phyloP scores from a whole-genome alignment of 2,888 invertebrate genomes.

The Sialis fuliginosa region DNA sequence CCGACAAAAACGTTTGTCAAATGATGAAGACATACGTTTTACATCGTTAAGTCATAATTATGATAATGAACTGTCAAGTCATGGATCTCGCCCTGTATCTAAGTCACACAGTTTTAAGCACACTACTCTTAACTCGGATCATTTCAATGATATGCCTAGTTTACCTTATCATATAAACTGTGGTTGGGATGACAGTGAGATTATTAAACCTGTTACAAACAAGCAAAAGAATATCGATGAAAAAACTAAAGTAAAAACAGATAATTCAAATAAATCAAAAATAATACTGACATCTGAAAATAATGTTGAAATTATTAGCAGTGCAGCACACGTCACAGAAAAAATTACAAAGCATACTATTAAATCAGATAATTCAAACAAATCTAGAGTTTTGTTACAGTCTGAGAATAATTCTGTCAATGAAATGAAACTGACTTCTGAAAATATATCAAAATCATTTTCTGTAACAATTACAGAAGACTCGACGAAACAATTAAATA shows the following conservation, averaged over 20 bases:
- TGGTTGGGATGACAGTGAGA: slow-evolving; percentile 1
- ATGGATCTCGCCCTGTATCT: slow-evolving; percentile 32
- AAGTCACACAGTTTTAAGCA: slow-evolving; percentile 53
- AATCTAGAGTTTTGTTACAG: too few species aligned
- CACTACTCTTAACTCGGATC: slow-evolving; percentile 23
- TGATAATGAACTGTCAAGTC: slow-evolving; percentile 7
- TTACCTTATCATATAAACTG: slow-evolving; percentile 17
- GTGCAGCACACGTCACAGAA: too few species aligned
- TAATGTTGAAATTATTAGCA: slow-evolving; percentile 12
- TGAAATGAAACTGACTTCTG: too few species aligned
- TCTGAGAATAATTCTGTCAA: too few species aligned
- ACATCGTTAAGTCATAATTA: slow-evolving; percentile 21
- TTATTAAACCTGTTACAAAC: background rate
- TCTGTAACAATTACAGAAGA: too few species aligned
- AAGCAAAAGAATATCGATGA: too few species aligned
- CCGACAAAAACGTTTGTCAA: slow-evolving; percentile 25
- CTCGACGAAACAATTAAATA: background rate
- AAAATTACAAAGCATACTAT: too few species aligned
- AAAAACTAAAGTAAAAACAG: too few species aligned
- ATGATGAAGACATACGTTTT: slow-evolving; percentile 14
- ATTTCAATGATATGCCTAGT: slow-evolving; percentile 33
- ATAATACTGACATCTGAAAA: slow-evolving; percentile 29
- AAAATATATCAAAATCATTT: too few species aligned
- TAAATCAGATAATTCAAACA: too few species aligned
- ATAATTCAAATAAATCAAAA: background rate